Conservation (phyloP, 2,888 invertebrate species). For the Drosophila pegasa region DNA sequence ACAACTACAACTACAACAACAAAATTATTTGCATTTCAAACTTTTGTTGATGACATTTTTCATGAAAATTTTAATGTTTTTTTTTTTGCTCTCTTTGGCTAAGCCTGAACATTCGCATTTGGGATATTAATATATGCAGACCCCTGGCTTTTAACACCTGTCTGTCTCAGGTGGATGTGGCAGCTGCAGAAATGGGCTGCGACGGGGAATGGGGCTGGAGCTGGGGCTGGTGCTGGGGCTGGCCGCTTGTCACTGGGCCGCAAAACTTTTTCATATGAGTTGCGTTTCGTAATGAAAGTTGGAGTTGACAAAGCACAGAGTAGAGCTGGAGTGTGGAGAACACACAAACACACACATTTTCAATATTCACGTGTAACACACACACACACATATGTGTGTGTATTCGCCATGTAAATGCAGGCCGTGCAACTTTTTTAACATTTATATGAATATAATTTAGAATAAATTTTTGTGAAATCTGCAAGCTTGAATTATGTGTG, state of each 20-base stretch:
- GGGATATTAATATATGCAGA: conserved; percentile 80
- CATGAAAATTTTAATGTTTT: conserved; percentile 79
- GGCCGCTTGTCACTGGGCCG: conserved; percentile 58
- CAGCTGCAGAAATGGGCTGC: conserved; percentile 3
- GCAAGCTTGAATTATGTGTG: conserved; percentile 27
- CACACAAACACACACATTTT: conserved; percentile 54
- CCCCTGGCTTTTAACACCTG: conserved; percentile 73
- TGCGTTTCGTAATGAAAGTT: conserved; percentile 78
- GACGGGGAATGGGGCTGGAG: conserved; percentile 9
- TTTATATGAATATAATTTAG: conserved; percentile 81
- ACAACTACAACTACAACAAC: conserved; percentile 28
- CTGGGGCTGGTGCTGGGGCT: conserved; percentile 9
- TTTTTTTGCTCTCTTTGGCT: conserved; percentile 39
- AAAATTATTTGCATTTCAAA: conserved; percentile 77
- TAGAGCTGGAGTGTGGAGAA: background rate
- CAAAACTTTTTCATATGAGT: conserved; percentile 73
- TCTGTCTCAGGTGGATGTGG: conserved; percentile 21
- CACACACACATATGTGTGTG: conserved; percentile 15
- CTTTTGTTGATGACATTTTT: conserved; percentile 82
- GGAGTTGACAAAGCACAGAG: conserved; percentile 16
- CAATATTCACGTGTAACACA: conserved; percentile 75
- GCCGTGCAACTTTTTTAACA: conserved; percentile 66
- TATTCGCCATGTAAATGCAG: conserved; percentile 61
- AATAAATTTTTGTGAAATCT: conserved; percentile 55
- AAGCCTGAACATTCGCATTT: conserved; percentile 62